Evolutionary conservation across 2,113 vertebrate genomes (phyloP), one percentile per base, ranked within the genome.

Genomic region (Coryphaenoides rupestris): DNA sequence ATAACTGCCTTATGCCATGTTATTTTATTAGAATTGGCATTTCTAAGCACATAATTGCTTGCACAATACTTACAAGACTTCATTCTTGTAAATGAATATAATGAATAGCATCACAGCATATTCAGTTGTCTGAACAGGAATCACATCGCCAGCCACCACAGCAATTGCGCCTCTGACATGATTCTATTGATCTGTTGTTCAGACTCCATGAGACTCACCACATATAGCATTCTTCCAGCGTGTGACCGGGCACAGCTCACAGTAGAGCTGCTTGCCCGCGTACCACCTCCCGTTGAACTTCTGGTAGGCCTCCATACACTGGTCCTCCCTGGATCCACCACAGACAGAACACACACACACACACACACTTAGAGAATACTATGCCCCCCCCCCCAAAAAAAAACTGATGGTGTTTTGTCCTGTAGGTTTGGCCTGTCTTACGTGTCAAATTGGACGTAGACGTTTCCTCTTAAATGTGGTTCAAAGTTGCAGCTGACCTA

Each of bases 181-280:
- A 40, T 40, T 12, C 33, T 40, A 9, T 12, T 26, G 55, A 54
- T 17, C n/a, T 2, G 21, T 54, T 13, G 33, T 40, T 65, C 7
- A 21, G 10, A 54, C 9, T 22, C 45, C 4, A 5, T 12, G 33
- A 13, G 22, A 54, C 83, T 86, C 77, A 99, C 97, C 96, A 87
- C 97, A 99, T 80, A 99, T 98, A 0, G 97, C 97, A 40, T 93
- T 96, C 79, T 98, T 98, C 97, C 97, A 99, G n/a, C 93, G 91
- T 0, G 94, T 98, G 55, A 99, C 96, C 9, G 97, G 95, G 74
- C 91, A 96, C 60, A 97, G 91, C 86, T 99, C 96, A 57, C 97
- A 99, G 2, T 97, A 95, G 68, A 99, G 93, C 87, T 98, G 97
- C 54, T 91, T 91, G 58, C 95, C 94, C 26, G 96, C 97, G 2